Evolutionary conservation across 2,888 invertebrate genomes (phyloP), one percentile per base, ranked within the genome.

Genomic region (Ormyrus thymus): DNA sequence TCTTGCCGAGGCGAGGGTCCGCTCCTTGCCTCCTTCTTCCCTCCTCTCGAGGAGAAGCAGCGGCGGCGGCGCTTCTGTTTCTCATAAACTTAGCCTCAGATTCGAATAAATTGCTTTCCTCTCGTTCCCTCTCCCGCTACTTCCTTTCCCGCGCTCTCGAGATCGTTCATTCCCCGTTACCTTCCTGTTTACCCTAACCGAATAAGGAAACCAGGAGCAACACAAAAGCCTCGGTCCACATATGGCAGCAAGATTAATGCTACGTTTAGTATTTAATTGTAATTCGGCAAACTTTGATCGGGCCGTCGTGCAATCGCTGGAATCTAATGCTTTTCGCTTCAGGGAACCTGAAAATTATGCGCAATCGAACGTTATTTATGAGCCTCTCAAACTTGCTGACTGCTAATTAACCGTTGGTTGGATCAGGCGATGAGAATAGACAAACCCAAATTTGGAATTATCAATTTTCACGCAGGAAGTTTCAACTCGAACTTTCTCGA

Each of bases 21-120:
- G 29, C 29, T 82, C 71, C 11, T 55, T n/a, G 43, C 10, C 45
- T 56, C 71, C 10, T 43, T 43, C 71, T 43, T 43, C 71, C 51
- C 51, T 69, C 58, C 48, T 62, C 29, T 9, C n/a, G 51, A 6
- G 46, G 59, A 58, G 58, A 29, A 11, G 55, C 68, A n/a, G 65
- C 11, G 50, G 7, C 43, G 53, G 7, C 29, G 29, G n/a, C 46
- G 29, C 78, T 65, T 64, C 79, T 79, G 79, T 79, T 75, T 79
- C 74, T 79, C 79, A 75, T 79, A 78, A 78, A 73, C 69, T 78
- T 73, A 59, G 58, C 56, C 70, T 56, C 73, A 72, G 79, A 75
- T 79, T 70, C 75, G 55, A 79, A 79, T 79, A 79, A 75, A 75
- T 79, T 70, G 70, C 78, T 78, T 78, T 46, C 48, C 45, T 64